Percentiles rank a stretch among this genome's conserved stretches.
Evolutionary conservation across 2,113 vertebrate species (phyloP).

Genomic region (Variabilichromis moorii): DNA sequence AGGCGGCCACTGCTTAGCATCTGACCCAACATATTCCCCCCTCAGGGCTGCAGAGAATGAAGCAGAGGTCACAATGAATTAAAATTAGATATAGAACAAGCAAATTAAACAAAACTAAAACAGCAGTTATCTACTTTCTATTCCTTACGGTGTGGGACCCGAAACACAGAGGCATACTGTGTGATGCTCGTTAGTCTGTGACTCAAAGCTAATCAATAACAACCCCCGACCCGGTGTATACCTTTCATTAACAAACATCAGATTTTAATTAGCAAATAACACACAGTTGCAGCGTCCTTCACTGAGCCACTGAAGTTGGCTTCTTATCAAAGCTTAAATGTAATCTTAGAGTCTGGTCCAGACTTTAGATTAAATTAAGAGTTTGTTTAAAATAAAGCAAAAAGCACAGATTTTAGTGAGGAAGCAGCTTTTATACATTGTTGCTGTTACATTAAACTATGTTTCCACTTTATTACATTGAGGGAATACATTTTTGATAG

Average conservation of each 20-base stretch:
- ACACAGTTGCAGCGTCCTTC: not conserved
- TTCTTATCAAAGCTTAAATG: not conserved
- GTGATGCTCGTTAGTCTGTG: not conserved
- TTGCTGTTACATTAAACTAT: not conserved
- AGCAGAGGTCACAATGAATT: not conserved
- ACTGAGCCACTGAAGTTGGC: not conserved
- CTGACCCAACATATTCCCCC: accelerated
- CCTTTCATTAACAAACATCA: not conserved
- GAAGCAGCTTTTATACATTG: not conserved
- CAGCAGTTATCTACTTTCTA: not conserved
- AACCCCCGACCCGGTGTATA: not conserved
- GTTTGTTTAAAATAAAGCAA: not conserved
- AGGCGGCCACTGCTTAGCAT: not conserved
- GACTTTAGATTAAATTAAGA: not conserved
- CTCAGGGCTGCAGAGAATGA: not conserved
- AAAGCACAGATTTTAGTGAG: not conserved
- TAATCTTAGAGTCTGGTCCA: not conserved
- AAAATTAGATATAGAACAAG: not conserved
- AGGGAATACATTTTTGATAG: not conserved
- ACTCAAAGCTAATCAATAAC: not conserved
- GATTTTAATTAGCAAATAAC: not conserved
- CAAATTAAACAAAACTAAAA: not conserved
- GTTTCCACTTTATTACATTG: not conserved
- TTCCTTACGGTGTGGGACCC: accelerated
- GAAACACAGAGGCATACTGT: not conserved